These are phyloP conservation scores for Gadopsis marmoratus DNA, from an alignment of 2,797 vertebrate genomes.

Conservation along the genomic window DNA sequence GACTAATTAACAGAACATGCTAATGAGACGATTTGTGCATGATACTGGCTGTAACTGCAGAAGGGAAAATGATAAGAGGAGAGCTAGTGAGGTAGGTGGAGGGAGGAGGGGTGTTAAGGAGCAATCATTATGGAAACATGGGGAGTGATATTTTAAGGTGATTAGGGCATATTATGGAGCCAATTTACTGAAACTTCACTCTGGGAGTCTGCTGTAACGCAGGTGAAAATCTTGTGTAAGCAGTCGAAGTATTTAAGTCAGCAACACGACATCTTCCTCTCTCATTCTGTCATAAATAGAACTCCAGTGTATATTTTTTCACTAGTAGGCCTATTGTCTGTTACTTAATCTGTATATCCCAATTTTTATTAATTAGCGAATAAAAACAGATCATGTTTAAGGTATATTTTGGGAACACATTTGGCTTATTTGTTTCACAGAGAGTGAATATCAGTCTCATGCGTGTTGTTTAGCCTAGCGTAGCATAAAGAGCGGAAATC, in stretches of 20 bases:
- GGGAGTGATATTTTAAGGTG: constrained; percentile 37
- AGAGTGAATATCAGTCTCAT: not conserved
- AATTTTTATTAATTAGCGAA: not conserved
- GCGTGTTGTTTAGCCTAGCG: not conserved
- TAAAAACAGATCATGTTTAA: not conserved
- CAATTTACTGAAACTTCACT: constrained; percentile 22
- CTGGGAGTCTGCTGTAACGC: not conserved
- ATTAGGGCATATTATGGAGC: constrained; percentile 40
- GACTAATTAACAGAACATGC: constrained; percentile 55
- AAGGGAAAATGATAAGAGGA: constrained; percentile 10
- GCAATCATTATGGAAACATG: constrained; percentile 13
- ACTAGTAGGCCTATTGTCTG: not conserved
- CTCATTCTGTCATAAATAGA: not conserved
- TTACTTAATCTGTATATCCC: not conserved
- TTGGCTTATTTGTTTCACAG: too few species aligned
- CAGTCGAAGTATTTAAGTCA: not conserved
- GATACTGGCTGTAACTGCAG: constrained; percentile 12
- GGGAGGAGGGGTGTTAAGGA: not conserved
- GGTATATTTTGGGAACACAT: not conserved
- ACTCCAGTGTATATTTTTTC: not conserved
- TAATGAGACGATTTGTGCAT: constrained; percentile 63
- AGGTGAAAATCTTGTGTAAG: not conserved
- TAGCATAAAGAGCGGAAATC: not conserved
- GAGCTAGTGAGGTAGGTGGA: not conserved
- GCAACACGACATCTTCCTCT: not conserved